Base-by-base conservation (phyloP, 2,113 vertebrate genomes). In the Glaucomys volans region DNA sequence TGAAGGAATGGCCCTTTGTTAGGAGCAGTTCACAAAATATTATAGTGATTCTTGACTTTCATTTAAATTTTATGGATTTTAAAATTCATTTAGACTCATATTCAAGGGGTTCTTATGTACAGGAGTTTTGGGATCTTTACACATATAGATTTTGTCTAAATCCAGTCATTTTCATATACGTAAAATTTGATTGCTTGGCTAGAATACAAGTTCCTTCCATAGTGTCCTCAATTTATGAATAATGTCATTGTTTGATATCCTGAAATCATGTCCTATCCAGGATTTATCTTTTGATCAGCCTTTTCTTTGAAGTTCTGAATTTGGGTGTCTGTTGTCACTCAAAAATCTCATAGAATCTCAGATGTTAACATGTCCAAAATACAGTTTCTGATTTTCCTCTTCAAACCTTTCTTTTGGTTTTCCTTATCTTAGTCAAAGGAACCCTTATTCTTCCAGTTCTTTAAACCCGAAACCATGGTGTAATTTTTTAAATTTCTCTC, bases 241-340 rank as follows among this genome's bases (percentile, higher is more conserved):
- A 57, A 76, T 93, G 84, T n/a, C 28, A 82, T 62, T 62, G 12
- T 59, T 94, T 94, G 81, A 66, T 69, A 93, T 10, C 26, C 35
- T 92, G 69, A 83, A 94, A 71, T 94, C 20, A 88, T 75, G 81
- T 54, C 17, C 16, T 87, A 4, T 93, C 59, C 17, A 76, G 24
- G 28, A 2, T 16, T 96, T 93, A 64, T 80, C 77, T 94, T 26
- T 93, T 75, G n/a, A 76, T 93, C n/a, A 91, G 77, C 76, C 37
- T 44, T 96, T 90, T 40, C 71, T 91, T 96, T 97, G 85, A 92
- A 87, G 40, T 22, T 82, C 50, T 47, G 62, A 11, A 83, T 69
- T 91, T 93, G 72, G 77, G 75, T 72, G 52, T 71, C 50, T 2
- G 71, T 87, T 42, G 80, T 62, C 30, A 16, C 24, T 92, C 59